Conservation (phyloP, 2,797 vertebrate genomes). For the Platyrinchus mystaceus region DNA sequence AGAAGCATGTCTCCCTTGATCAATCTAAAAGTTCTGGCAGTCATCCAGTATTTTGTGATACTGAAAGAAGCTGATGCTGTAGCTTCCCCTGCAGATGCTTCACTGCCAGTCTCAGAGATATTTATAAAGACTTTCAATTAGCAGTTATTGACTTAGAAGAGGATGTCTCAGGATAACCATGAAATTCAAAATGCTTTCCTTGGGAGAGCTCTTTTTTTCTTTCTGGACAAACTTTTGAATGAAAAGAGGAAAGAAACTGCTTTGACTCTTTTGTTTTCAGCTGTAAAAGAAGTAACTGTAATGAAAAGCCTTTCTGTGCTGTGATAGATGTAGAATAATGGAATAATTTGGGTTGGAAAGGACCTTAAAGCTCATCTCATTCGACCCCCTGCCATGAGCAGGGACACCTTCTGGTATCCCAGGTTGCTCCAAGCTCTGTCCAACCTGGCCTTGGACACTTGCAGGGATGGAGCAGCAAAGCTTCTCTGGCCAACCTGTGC, state of each 20-base stretch:
- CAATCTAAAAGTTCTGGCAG: neutral
- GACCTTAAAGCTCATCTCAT: neutral
- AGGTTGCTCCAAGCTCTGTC: fast-evolving
- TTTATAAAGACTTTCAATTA: neutral
- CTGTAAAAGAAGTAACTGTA: neutral
- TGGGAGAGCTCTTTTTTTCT: neutral
- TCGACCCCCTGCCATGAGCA: fast-evolving
- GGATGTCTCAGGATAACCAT: neutral
- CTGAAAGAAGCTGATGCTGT: neutral
- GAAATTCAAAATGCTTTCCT: neutral
- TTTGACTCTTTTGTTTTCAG: neutral
- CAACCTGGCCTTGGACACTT: fast-evolving
- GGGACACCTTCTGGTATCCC: neutral
- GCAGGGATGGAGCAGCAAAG: neutral
- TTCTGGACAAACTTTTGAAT: neutral
- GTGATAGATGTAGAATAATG: neutral
- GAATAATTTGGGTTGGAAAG: neutral
- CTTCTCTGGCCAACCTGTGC: neutral
- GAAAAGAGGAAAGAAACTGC: neutral
- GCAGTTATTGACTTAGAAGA: neutral
- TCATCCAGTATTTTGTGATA: neutral
- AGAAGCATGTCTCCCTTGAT: neutral
- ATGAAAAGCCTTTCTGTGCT: neutral
- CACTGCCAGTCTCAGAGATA: neutral
- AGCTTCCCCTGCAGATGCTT: neutral